phyloP scores from a whole-genome alignment of 1,140 invertebrate genomes.

The Pantala flavescens region DNA sequence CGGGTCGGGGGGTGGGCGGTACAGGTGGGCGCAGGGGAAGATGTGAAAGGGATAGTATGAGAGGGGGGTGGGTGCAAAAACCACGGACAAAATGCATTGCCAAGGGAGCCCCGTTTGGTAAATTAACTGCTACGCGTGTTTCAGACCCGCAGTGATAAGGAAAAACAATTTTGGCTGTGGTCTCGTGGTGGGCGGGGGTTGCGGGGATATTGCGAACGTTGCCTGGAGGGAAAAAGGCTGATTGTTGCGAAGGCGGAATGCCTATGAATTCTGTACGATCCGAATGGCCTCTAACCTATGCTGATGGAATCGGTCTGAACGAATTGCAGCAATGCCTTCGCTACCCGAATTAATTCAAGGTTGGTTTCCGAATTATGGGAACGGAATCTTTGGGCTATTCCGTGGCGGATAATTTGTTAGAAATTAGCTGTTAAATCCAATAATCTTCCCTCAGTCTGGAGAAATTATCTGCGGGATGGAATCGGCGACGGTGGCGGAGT shows the following conservation, averaged over 20 bases:
- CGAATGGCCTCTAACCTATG: background rate
- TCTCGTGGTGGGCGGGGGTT: background rate
- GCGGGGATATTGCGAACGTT: background rate
- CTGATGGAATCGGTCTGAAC: background rate
- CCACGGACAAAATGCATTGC: background rate
- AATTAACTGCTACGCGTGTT: constrained; percentile 9
- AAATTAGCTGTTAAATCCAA: too few relatives aligned
- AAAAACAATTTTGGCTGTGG: background rate
- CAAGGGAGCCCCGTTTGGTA: background rate
- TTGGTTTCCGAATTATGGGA: background rate
- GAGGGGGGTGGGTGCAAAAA: background rate
- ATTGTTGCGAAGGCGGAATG: background rate
- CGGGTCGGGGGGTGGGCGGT: background rate
- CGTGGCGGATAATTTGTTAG: too few relatives aligned
- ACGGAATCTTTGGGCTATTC: background rate
- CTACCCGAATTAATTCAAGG: background rate
- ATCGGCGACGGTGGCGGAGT: too few relatives aligned
- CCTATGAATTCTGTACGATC: constrained; percentile 5
- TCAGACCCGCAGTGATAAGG: constrained; percentile 3
- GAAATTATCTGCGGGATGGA: too few relatives aligned
- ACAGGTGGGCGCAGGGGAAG: background rate
- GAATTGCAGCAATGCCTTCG: background rate
- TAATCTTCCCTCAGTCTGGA: too few relatives aligned
- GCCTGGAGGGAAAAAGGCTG: background rate
- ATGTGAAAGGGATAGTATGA: background rate